Conservation (phyloP, 2,888 invertebrate species). For the Xanthia icteritia region DNA sequence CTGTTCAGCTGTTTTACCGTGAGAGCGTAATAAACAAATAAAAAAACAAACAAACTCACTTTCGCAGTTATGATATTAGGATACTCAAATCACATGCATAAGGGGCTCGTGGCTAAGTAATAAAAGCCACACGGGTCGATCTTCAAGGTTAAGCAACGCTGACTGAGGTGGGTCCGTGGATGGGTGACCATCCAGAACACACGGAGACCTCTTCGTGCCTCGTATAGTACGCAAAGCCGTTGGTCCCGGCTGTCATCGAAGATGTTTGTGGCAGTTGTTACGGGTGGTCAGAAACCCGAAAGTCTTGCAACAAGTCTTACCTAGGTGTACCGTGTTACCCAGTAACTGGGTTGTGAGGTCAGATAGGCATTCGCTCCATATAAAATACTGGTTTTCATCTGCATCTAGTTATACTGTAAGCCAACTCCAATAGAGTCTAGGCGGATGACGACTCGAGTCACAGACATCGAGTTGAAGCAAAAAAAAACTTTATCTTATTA, state of each 20-base stretch:
- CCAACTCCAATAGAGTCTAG: neutral
- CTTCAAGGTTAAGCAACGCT: neutral
- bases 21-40: too few species aligned
- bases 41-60: too few species aligned
- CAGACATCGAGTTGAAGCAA: neutral
- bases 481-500: constrained; percentile 12
- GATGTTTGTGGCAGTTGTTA: too few species aligned
- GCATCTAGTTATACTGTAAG: neutral
- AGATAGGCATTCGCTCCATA: neutral
- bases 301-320: neutral
- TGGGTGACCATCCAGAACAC: neutral
- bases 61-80: too few species aligned
- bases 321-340: too few species aligned
- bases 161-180: neutral
- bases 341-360: too few species aligned
- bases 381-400: neutral
- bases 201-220: too few species aligned
- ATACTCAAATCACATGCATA: neutral
- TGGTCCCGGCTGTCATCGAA: neutral
- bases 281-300: neutral
- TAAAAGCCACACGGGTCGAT: too few species aligned
- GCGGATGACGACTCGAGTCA: neutral
- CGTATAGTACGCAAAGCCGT: too few species aligned
- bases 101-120: too few species aligned
- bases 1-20: too few species aligned